These are phyloP conservation scores for Acanthosepion esculentum DNA, from an alignment of 2,888 invertebrate genomes.

Conservation along the genomic window DNA sequence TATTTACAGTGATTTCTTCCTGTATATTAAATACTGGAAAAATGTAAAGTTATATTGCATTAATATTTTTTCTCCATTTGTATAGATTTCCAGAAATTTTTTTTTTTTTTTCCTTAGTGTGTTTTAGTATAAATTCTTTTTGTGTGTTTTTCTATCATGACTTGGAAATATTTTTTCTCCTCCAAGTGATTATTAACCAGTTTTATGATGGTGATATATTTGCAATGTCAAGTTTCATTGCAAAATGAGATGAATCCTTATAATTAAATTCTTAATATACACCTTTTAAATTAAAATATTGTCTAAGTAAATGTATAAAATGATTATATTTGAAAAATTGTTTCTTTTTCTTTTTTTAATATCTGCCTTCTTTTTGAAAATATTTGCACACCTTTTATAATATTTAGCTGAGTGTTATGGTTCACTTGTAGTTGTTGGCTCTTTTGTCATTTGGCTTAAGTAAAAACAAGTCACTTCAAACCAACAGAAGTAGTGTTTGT, in stretches of 20 bases:
- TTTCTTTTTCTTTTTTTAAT: not conserved
- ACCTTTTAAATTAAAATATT: not conserved
- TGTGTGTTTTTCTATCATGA: not conserved
- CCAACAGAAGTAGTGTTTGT: not conserved
- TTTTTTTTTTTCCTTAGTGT: not conserved
- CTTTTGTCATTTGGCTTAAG: not conserved
- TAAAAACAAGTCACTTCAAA: no score
- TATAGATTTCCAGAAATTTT: not conserved
- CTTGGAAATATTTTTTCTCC: not conserved
- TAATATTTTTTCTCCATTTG: not conserved
- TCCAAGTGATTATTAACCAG: not conserved
- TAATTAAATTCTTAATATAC: not conserved
- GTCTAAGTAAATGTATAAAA: slow-evolving; percentile 16
- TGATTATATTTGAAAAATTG: not conserved
- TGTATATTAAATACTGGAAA: not conserved
- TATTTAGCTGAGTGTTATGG: not conserved
- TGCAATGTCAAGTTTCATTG: not conserved
- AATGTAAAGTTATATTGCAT: not conserved
- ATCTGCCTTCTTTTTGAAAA: not conserved
- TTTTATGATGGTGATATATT: not conserved
- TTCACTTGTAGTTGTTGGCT: not conserved
- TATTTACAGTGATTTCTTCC: not conserved
- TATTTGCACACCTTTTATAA: not conserved
- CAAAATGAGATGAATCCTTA: not conserved
- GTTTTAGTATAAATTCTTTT: not conserved